Base-by-base conservation (phyloP, 1,140 invertebrate species). In the Philaenus spumarius region DNA sequence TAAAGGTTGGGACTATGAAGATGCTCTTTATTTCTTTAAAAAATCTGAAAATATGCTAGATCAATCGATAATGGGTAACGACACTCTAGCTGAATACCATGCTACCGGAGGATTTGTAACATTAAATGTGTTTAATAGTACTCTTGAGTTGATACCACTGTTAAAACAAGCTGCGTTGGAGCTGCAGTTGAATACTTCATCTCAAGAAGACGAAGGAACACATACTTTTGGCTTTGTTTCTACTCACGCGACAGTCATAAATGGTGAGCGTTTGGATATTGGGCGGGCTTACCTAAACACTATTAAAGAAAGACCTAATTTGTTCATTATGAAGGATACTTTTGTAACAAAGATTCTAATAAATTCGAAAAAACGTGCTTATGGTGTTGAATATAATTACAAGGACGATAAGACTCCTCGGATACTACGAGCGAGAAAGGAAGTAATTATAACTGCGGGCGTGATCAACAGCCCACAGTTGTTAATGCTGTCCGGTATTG, bases 401-500 rank as follows among this genome's bases (percentile, higher is more conserved):
- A 34, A 51, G 5, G 26, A 30, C 15, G 48, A 30, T n/a, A 22
- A 30, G 6, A n/a, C 5, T 11, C 7, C 12, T 15, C 22, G 26
- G 22, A 30, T 4, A 30, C 3, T 51, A 15, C n/a, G 6, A 30
- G 48, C 48, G 2, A 51, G 15, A 30, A 51, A 30, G 26, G 48
- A 51, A 51, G 23, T 51, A n/a, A 35, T 51, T 12, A 2, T 51
- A n/a, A 30, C 48, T 2, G 48, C n/a, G 12, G n/a, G 40, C 12
- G 40, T 86, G 0, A 86, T 93, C 3, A 89, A 89, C 52, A 83
- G 81, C 15, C 85, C 90, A 0, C 88, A 92, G 62, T 68, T 95
- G 24, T 70, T 95, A 47, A 92, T 95, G 90, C 67, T 95, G 0
- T 93, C 90, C 0, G 93, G 93, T 0, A 78, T 95, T 42, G 93